Evolutionary conservation across 1,140 invertebrate genomes (phyloP).

Genomic region (Camponotus vicinus): DNA sequence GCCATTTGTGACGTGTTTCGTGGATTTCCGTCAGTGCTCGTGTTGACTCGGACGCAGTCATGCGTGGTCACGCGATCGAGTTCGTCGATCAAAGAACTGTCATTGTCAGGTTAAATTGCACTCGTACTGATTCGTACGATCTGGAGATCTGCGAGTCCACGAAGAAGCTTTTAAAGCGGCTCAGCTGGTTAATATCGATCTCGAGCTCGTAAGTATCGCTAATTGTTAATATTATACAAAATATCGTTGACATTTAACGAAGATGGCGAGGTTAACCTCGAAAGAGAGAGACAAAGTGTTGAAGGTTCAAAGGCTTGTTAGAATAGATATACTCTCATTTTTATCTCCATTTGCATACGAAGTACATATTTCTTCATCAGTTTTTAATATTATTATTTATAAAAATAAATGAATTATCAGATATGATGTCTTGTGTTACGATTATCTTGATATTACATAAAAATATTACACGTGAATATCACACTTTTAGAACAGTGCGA

Average conservation of each 20-base stretch:
- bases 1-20: not conserved
- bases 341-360: no score
- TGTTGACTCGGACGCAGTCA: no score
- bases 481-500: not conserved
- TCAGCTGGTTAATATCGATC: slow-evolving; percentile 74
- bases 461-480: not conserved
- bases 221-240: not conserved
- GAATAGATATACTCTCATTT: not conserved
- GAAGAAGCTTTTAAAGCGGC: slow-evolving; percentile 73
- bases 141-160: slow-evolving; percentile 77
- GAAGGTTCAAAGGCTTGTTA: not conserved
- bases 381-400: no score
- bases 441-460: not conserved
- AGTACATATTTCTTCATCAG: no score
- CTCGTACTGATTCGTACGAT: slow-evolving; percentile 42
- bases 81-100: not conserved
- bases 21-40: no score
- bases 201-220: slow-evolving; percentile 73
- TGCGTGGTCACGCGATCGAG: no score
- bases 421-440: no score
- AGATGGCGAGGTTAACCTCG: not conserved
- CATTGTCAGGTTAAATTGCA: not conserved
- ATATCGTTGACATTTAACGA: not conserved
- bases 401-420: no score
- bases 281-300: not conserved